These are phyloP conservation scores for Poecilia picta DNA, from an alignment of 2,797 vertebrate species.

Conservation along the genomic window DNA sequence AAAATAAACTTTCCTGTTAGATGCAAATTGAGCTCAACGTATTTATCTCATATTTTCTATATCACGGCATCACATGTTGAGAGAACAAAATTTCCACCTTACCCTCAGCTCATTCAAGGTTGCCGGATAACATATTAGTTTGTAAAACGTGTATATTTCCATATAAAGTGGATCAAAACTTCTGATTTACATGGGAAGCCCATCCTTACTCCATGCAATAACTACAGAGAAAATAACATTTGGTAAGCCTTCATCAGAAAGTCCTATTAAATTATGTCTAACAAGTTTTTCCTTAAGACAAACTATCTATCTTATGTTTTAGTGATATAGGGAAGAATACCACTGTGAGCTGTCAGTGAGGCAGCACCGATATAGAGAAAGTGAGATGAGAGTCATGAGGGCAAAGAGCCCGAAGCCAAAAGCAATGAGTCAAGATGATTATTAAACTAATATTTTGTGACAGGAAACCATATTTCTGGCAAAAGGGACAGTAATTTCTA, in stretches of 20 bases:
- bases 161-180: not conserved
- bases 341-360: slow-evolving; percentile 1
- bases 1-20: too few relatives aligned
- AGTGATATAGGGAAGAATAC: slow-evolving; percentile 8
- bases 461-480: slow-evolving; percentile 9
- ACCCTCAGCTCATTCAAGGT: too few relatives aligned
- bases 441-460: slow-evolving; percentile 24
- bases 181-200: not conserved
- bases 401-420: slow-evolving; percentile 10
- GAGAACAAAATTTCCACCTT: too few relatives aligned
- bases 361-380: slow-evolving; percentile 9
- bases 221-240: not conserved
- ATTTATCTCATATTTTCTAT: too few relatives aligned
- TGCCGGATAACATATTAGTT: not conserved
- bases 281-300: not conserved
- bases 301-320: slow-evolving; percentile 3
- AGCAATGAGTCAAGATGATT: slow-evolving; percentile 14
- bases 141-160: not conserved
- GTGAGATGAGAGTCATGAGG: slow-evolving; percentile 9
- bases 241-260: not conserved
- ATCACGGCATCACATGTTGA: too few relatives aligned
- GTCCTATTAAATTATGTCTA: not conserved
- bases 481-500: not conserved
- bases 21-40: too few relatives aligned
- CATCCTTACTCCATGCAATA: not conserved